These are phyloP conservation scores for Labroides dimidiatus DNA, from an alignment of 2,797 vertebrate species.

Conservation along the genomic window DNA sequence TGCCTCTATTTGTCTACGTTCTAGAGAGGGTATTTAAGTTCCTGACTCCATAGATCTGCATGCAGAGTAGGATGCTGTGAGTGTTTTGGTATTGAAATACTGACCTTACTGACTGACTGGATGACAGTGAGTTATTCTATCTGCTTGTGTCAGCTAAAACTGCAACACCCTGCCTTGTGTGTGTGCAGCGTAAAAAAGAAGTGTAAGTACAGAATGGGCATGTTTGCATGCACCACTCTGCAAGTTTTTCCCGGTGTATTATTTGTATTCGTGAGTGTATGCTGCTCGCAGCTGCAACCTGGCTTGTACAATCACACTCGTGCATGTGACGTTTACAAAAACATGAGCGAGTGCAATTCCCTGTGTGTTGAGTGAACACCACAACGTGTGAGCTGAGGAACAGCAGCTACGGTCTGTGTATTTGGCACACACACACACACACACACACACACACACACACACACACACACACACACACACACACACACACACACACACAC, in stretches of 20 bases:
- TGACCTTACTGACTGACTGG: constrained; percentile 51
- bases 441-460: constrained; percentile 30
- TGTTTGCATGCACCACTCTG: neutral
- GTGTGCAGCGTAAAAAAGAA: constrained; percentile 32
- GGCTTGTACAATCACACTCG: constrained; percentile 27
- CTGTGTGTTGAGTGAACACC: constrained; percentile 50
- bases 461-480: constrained; percentile 23
- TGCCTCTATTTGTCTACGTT: neutral
- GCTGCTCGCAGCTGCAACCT: neutral
- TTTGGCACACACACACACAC: constrained; percentile 1
- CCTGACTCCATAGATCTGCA: constrained; percentile 8
- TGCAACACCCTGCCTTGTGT: constrained; percentile 51
- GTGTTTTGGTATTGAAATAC: constrained; percentile 24
- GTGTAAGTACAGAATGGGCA: constrained; percentile 19
- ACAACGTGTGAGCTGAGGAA: constrained; percentile 46
- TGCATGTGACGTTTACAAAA: constrained; percentile 20
- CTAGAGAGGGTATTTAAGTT: constrained; percentile 3
- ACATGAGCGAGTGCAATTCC: constrained; percentile 39
- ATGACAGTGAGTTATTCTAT: constrained; percentile 64
- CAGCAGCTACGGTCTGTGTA: constrained; percentile 25
- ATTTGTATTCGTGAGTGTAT: neutral
- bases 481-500: constrained; percentile 32
- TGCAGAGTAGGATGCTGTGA: constrained; percentile 26
- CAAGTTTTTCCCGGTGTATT: neutral
- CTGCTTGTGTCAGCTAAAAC: constrained; percentile 71